Base-by-base conservation (phyloP, 2,797 vertebrate species). In the Microctenopoma stevenorrisi region DNA sequence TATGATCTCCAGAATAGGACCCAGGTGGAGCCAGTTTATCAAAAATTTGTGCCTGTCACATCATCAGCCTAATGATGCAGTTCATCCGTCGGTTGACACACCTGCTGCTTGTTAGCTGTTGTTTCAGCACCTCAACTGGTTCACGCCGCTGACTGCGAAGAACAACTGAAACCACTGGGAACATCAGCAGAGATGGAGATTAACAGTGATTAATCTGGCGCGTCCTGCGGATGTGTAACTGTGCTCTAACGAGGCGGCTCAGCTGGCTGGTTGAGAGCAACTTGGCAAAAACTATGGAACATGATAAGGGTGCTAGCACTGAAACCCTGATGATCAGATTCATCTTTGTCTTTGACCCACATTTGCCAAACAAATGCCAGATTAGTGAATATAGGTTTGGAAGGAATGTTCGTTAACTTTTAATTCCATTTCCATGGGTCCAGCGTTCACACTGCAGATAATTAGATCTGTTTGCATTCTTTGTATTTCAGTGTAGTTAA, bases 231-330 rank as follows among this genome's bases (percentile, higher is more conserved):
- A 26, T 30, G 55, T 44, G 5, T 44, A 30, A 51, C 22, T 14
- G 47, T 53, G 15, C 15, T 61, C n/a, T 52, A n/a, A 47, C 60
- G 49, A 50, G 53, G n/a, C 11, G 15, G 52, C 7, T 54, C 26
- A 51, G 43, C 16, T 61, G 63, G 37, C 25, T 62, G 22, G 55
- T 2, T 61, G 43, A 52, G 18, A 52, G 1, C 3, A 4, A 46
- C 44, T 46, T 46, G 44, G 44, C 44, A 46, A 46, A 26, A 26
- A 43, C 61, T 62, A 12, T 30, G 7, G 15, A n/a, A 43, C 11
- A 43, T 42, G 38, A 25, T 57, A 38, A 65, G 16, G 5, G 10
- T 3, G 15, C 3, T 22, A 46, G 56, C 13, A 53, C 54, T 12
- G n/a, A 71, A 47, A 48, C 9, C 11, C 3, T 9, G 18, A 50